Percentiles rank a stretch among this genome's conserved stretches.
Conservation (phyloP, 2,888 invertebrate genomes). For the Alsophila aescularia region DNA sequence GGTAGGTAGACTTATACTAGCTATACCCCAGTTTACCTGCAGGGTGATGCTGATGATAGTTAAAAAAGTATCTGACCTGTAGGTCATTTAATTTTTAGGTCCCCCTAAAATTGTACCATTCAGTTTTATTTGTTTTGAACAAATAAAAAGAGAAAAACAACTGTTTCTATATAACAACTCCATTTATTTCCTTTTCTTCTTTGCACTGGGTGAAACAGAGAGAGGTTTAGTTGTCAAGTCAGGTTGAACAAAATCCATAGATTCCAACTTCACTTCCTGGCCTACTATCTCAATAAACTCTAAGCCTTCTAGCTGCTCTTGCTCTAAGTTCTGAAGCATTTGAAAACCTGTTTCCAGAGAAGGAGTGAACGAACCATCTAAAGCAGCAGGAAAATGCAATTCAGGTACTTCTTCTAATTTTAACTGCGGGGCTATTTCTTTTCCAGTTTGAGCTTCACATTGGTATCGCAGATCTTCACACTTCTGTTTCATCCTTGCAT, state of each 20-base stretch:
- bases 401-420: constrained; percentile 82
- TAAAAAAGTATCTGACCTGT: no score
- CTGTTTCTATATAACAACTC: neutral
- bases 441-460: constrained; percentile 66
- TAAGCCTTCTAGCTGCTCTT: constrained; percentile 80
- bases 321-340: constrained; percentile 87
- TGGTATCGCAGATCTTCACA: constrained; percentile 61
- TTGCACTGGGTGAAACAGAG: constrained; percentile 68
- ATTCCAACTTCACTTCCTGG: constrained; percentile 76
- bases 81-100: no score
- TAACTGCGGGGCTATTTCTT: constrained; percentile 67
- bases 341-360: constrained; percentile 87
- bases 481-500: constrained; percentile 63
- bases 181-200: constrained; percentile 74
- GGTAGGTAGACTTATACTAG: no score
- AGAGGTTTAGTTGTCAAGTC: constrained; percentile 63
- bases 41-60: no score
- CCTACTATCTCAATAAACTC: constrained; percentile 72
- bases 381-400: constrained; percentile 79
- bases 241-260: constrained; percentile 71
- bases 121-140: no score
- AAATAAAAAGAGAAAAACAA: neutral
- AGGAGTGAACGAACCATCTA: constrained; percentile 81
- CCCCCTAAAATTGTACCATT: no score
- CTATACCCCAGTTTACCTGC: no score